phyloP scores from a whole-genome alignment of 2,888 invertebrate species.

The Temnothorax ravouxi region DNA sequence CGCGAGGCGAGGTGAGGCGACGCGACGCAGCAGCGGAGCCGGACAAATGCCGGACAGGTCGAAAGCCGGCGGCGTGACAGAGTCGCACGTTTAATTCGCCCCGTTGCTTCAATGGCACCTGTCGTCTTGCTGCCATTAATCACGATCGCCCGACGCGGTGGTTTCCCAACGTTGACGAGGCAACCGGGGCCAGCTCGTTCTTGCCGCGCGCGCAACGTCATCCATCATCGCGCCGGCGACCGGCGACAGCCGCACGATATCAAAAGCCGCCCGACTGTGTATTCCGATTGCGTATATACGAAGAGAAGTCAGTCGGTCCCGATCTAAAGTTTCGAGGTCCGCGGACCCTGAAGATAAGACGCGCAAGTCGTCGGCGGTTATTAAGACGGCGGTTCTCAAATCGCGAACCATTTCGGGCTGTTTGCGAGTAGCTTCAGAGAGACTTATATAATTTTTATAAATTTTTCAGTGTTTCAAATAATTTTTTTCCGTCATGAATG shows the following conservation, averaged over 20 bases:
- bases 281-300: conserved; percentile 16
- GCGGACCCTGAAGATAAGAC: conserved; percentile 18
- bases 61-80: conserved; percentile 2
- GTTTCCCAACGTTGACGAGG: conserved; percentile 45
- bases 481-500: background rate
- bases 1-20: background rate
- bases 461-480: background rate
- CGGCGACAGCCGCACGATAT: conserved; percentile 57
- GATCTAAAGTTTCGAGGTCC: conserved; percentile 10
- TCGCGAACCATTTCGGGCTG: background rate
- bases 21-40: background rate
- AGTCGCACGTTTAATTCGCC: conserved; percentile 33
- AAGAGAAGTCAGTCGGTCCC: background rate
- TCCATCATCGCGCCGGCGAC: conserved; percentile 62
- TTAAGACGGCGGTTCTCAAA: conserved; percentile 20
- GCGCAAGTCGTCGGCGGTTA: background rate
- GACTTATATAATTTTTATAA: background rate
- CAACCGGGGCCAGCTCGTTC: conserved; percentile 16
- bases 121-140: conserved; percentile 57
- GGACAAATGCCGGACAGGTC: background rate
- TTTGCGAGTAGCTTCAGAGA: background rate
- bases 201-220: conserved; percentile 43
- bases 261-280: conserved; percentile 30
- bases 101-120: conserved; percentile 50
- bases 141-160: conserved; percentile 42